Percentiles rank a stretch among this genome's conserved stretches.
phyloP scores from a whole-genome alignment of 1,140 invertebrate species.

The Orius insidiosus region DNA sequence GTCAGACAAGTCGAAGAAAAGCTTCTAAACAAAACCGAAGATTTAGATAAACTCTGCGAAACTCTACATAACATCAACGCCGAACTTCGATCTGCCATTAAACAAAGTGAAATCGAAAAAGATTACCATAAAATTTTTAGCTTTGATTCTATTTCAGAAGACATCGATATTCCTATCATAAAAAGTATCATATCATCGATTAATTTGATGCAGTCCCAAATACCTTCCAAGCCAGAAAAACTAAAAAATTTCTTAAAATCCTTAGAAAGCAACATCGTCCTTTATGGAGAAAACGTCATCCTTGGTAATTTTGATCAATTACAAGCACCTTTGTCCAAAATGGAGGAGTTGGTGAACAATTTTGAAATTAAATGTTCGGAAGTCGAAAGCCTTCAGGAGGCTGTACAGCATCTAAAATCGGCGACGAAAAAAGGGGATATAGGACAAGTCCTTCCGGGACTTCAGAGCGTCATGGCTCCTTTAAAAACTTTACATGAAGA shows the following conservation, averaged over 20 bases:
- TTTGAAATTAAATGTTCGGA: conserved; percentile 4
- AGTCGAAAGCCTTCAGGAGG: background rate
- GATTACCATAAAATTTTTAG: conserved; percentile 9
- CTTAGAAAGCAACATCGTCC: conserved; percentile 4
- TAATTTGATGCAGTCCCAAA: conserved; percentile 2
- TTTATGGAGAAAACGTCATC: background rate
- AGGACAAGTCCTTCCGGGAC: background rate
- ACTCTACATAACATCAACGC: background rate
- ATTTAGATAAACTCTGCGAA: background rate
- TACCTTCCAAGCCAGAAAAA: background rate
- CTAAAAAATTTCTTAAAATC: conserved; percentile 1
- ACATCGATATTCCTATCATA: conserved; percentile 8
- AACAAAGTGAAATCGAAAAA: conserved; percentile 4
- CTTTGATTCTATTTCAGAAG: conserved; percentile 1
- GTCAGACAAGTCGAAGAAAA: conserved; percentile 5
- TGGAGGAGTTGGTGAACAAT: background rate
- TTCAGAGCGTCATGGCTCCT: conserved; percentile 3
- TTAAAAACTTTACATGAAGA: conserved; percentile 14
- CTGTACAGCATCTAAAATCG: background rate
- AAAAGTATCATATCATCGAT: conserved; percentile 5
- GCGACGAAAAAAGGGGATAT: background rate
- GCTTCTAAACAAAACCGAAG: conserved; percentile 7
- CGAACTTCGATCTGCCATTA: background rate
- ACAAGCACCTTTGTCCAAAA: background rate
- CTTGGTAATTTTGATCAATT: background rate